Evolutionary conservation across 2,797 vertebrate species (phyloP), one percentile per base, ranked within the genome.

Genomic region (Poeciliopsis infans): DNA sequence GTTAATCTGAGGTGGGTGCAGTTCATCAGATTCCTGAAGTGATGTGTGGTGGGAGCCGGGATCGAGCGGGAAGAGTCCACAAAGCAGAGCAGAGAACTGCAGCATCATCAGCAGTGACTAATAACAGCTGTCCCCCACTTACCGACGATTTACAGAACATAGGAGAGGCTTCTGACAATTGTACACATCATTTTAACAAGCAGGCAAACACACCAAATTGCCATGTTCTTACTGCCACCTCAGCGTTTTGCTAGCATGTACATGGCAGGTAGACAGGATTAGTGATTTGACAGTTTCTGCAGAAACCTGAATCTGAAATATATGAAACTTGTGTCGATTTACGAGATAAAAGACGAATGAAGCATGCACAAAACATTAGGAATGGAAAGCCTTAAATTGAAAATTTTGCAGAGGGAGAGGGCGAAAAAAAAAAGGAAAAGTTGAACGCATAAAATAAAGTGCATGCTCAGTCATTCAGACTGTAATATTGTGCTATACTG

Each of bases 1-100:
- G 94, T 95, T 95, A 93, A 94, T 95, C 92, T 90, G 85, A 87
- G 87, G 91, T 86, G 72, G 83, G 86, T 83, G 83, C 87, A 93
- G 85, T 86, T 95, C 86, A 93, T 92, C 89, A 92, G 93, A 92
- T 91, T 88, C 86, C 80, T 82, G 23, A 1, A 88, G 87, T 83
- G 91, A 94, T 92, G 88, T 82, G 86, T 33, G 79, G 90, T 84
- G 86, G 78, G 47, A 81, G 66, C 78, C 23, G 71, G 66, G 53
- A 49, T 43, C 53, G 76, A 77, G 76, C 68, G 83, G 81, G 77
- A 79, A 2, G 84, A 89, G 91, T 81, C 85, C 81, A 70, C 68
- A 79, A 80, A 87, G 79, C 69, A 43, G 61, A 72, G 77, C 51
- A 80, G 77, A 87, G 76, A 83, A 77, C 36, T 75, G 81, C 64